Base-by-base conservation (phyloP, 1,140 invertebrate genomes). In the Aphaenogaster ashmeadi region DNA sequence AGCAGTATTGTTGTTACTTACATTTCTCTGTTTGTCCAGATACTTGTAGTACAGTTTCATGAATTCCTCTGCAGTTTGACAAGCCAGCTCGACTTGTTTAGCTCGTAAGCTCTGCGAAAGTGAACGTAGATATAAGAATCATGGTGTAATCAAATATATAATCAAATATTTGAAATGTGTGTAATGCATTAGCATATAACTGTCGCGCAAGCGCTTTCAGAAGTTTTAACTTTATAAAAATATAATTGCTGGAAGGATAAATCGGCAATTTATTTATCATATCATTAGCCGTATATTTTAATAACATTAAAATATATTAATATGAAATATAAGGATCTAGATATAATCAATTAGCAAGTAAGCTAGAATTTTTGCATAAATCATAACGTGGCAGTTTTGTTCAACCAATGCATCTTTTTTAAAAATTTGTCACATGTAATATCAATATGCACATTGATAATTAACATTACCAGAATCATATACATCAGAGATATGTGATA, bases 21-120 rank as follows among this genome's bases (percentile, higher is more conserved):
- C 97, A 96, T 98, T 97, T 95, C 98, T 96, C 85, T 97, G 96
- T 92, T 98, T 98, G 92, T 98, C 98, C 67, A 98, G 94, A 92
- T 97, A 97, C 92, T 98, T 97, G 94, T 98, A 98, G 94, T 97
- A 98, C 3, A 98, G 94, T 94, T 97, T 97, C 13, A 97, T 97
- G 91, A 98, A 98, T 92, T 98, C 97, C 94, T 98, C 97, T 0
- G 97, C 98, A 18, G 97, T 97, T 89, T 97, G 96, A 90, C 97
- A 97, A 50, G 97, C 97, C 91, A 97, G 96, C 83, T 98, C 98
- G 62, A 98, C 96, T 94, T 97, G 9, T 27, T 27, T 97, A 78
- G 87, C 44, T 87, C 95, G 95, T 13, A 94, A 74, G 56, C 96
- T 96, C 95, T 96, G 80, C 8, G 89, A 92, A 86, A 86, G 87